These are phyloP conservation scores for Conus canariensis DNA, from an alignment of 2,888 invertebrate species.

Conservation along the genomic window DNA sequence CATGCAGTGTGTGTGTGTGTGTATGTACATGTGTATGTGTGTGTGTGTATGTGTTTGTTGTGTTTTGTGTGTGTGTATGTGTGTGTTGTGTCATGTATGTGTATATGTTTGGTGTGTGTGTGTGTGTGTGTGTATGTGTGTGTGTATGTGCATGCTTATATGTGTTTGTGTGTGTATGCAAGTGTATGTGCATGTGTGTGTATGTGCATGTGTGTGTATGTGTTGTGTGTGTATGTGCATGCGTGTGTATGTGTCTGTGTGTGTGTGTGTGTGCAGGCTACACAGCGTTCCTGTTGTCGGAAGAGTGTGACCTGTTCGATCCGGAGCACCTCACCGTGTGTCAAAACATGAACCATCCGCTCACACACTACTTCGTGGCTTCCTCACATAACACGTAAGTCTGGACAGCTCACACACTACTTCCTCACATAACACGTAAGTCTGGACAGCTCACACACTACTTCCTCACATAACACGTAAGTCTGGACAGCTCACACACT, in stretches of 20 bases:
- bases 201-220: neutral
- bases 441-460: constrained; percentile 36
- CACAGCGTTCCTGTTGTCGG: constrained; percentile 76
- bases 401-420: constrained; percentile 76
- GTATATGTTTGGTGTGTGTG: no score
- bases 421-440: constrained; percentile 81
- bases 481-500: no score
- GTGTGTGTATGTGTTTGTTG: no score
- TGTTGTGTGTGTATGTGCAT: neutral
- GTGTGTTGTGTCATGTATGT: no score
- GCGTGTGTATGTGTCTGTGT: neutral
- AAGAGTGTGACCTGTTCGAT: constrained; percentile 81
- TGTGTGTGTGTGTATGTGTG: no score
- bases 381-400: constrained; percentile 81
- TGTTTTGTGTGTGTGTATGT: no score
- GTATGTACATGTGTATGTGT: no score
- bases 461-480: no score
- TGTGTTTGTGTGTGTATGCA: no score
- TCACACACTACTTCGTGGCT: constrained; percentile 81
- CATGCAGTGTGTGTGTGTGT: no score
- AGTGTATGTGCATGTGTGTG: neutral
- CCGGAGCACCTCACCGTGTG: constrained; percentile 79
- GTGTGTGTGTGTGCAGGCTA: constrained; percentile 68
- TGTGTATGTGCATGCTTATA: no score
- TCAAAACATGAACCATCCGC: constrained; percentile 81